Evolutionary conservation across 2,113 vertebrate genomes (phyloP).

Genomic region (Conger conger): DNA sequence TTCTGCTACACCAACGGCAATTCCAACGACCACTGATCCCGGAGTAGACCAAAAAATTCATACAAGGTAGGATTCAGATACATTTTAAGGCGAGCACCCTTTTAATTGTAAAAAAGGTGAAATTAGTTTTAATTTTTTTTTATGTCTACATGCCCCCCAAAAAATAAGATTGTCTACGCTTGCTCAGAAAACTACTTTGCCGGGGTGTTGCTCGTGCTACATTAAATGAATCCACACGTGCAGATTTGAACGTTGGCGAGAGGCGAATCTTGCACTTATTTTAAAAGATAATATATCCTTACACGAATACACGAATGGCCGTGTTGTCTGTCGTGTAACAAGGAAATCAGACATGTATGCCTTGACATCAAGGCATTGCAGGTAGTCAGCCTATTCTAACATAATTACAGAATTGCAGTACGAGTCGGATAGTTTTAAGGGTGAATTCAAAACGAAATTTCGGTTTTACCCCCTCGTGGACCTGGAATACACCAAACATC

Average conservation of each 20-base stretch:
- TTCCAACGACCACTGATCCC: background rate
- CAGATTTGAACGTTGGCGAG: background rate
- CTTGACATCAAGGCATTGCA: background rate
- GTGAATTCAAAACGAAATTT: background rate
- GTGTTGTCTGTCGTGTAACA: background rate
- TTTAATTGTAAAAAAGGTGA: background rate
- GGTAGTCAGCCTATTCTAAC: background rate
- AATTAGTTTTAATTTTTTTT: background rate
- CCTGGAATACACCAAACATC: background rate
- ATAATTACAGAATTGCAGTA: background rate
- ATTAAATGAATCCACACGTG: background rate
- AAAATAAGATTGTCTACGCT: background rate
- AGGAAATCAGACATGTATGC: background rate
- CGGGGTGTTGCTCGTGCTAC: background rate
- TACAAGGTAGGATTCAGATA: constrained; percentile 19
- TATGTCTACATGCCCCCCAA: background rate
- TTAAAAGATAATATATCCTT: background rate
- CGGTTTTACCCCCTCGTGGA: background rate
- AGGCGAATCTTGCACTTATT: background rate
- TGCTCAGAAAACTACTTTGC: background rate
- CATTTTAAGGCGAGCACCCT: background rate
- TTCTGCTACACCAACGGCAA: background rate
- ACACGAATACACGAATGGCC: background rate
- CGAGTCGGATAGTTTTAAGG: background rate
- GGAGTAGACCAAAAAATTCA: background rate